Conservation (phyloP, 2,797 vertebrate genomes). For the Gouania willdenowi region DNA sequence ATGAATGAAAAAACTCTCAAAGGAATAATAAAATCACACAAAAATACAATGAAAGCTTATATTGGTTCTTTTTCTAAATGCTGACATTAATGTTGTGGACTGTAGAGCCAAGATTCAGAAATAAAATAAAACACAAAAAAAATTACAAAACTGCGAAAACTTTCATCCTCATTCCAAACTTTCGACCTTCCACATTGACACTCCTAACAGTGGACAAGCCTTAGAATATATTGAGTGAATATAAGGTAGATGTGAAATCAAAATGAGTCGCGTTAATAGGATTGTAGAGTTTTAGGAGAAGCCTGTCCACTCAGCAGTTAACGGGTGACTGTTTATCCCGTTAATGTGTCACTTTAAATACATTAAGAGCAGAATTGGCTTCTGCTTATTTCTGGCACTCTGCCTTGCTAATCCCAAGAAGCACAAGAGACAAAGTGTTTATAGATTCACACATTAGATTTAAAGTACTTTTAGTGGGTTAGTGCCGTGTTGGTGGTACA, state of each 20-base stretch:
- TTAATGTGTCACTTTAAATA: constrained; percentile 85
- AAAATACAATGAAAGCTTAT: too few species aligned
- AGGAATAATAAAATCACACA: too few species aligned
- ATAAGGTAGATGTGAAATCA: constrained; percentile 60
- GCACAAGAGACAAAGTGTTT: constrained; percentile 60
- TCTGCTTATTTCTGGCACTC: constrained; percentile 61
- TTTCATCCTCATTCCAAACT: too few species aligned
- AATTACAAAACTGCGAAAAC: too few species aligned
- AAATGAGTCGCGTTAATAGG: constrained; percentile 73
- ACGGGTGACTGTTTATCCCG: constrained; percentile 79
- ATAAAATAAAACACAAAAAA: too few species aligned
- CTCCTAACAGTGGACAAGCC: constrained; percentile 23
- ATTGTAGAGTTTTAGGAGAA: constrained; percentile 72
- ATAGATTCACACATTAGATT: constrained; percentile 50
- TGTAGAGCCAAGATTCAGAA: too few species aligned
- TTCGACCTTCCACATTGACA: constrained; percentile 45
- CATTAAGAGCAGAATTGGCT: constrained; percentile 71
- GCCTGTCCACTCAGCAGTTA: constrained; percentile 72
- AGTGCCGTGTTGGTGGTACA: constrained; percentile 41
- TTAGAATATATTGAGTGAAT: constrained; percentile 32
- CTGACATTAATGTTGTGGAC: too few species aligned
- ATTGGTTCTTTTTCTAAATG: too few species aligned
- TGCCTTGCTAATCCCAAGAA: constrained; percentile 73
- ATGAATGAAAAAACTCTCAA: too few species aligned
- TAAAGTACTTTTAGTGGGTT: constrained; percentile 27